Percentiles rank a stretch among this genome's conserved stretches.
Conservation (phyloP, 2,113 vertebrate species). For the Onychostoma macrolepis region DNA sequence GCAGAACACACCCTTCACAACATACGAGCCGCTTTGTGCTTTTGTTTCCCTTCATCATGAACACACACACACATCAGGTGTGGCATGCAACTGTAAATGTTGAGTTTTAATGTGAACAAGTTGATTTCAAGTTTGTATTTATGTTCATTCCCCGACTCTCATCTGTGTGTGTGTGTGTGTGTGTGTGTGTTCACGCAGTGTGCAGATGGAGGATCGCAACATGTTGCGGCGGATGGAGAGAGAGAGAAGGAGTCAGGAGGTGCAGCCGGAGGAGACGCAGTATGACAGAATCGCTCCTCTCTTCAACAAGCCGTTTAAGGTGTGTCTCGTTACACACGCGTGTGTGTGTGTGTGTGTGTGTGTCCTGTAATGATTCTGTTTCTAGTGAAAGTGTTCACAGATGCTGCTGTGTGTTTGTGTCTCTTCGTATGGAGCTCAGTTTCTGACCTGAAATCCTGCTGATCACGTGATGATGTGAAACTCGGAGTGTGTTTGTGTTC, state of each 20-base stretch:
- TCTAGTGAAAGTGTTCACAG: neutral
- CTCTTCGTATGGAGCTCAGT: too few species aligned
- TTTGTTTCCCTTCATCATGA: neutral
- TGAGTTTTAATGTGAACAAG: neutral
- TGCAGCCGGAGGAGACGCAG: conserved; percentile 79
- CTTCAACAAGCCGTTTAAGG: conserved; percentile 94
- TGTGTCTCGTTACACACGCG: conserved; percentile 57
- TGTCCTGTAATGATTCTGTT: too few species aligned
- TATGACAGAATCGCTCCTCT: conserved; percentile 80
- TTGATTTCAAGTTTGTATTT: neutral
- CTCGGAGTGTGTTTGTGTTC: too few species aligned
- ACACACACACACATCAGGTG: neutral
- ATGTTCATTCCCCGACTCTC: neutral
- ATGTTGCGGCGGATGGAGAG: conserved; percentile 87
- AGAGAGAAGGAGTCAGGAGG: conserved; percentile 88
- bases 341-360: neutral
- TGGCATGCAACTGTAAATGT: neutral
- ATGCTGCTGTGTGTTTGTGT: too few species aligned
- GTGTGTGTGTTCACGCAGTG: conserved; percentile 68
- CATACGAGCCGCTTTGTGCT: neutral
- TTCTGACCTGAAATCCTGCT: too few species aligned
- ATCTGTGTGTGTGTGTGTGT: neutral
- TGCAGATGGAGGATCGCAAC: conserved; percentile 89
- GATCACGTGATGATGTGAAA: too few species aligned
- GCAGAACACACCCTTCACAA: neutral